These are phyloP conservation scores for Lordiphosa clarofinis DNA, from an alignment of 1,140 invertebrate species.

Conservation along the genomic window DNA sequence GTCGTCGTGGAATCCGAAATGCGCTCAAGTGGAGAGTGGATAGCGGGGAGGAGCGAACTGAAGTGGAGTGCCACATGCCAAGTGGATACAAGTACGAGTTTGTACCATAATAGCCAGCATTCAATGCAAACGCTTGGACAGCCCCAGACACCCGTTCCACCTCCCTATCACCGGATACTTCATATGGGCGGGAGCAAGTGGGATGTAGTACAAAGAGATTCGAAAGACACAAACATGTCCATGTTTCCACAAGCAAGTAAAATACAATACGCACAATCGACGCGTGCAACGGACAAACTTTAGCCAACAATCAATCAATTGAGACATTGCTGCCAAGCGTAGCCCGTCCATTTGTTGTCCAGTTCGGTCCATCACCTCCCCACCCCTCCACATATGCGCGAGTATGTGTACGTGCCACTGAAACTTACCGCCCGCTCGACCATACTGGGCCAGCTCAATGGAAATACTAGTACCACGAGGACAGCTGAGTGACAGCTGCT, in stretches of 20 bases:
- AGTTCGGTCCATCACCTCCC: constrained; percentile 7
- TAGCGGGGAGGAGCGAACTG: constrained; percentile 8
- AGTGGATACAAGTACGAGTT: constrained; percentile 32
- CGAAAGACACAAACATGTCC: constrained; percentile 26
- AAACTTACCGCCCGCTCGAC: constrained; percentile 63
- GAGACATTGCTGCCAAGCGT: constrained; percentile 29
- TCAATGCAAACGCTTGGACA: constrained; percentile 31
- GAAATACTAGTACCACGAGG: constrained; percentile 91
- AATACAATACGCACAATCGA: constrained; percentile 54
- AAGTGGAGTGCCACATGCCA: constrained; percentile 18
- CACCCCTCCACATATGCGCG: background rate
- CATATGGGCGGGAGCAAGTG: constrained; percentile 35
- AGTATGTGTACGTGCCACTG: constrained; percentile 4
- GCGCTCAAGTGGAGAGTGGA: constrained; percentile 25
- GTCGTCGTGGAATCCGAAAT: constrained; percentile 32
- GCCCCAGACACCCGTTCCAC: constrained; percentile 3
- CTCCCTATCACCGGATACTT: constrained; percentile 24
- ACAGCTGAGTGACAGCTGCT: constrained; percentile 90
- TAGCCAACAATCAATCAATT: constrained; percentile 60
- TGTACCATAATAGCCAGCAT: constrained; percentile 19
- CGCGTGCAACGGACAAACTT: constrained; percentile 58
- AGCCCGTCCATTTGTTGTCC: constrained; percentile 31
- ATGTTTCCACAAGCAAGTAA: constrained; percentile 43
- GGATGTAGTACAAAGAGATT: background rate
- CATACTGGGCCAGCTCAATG: constrained; percentile 82